These are phyloP conservation scores for Myodes glareolus DNA, from an alignment of 2,113 vertebrate genomes.

Conservation along the genomic window DNA sequence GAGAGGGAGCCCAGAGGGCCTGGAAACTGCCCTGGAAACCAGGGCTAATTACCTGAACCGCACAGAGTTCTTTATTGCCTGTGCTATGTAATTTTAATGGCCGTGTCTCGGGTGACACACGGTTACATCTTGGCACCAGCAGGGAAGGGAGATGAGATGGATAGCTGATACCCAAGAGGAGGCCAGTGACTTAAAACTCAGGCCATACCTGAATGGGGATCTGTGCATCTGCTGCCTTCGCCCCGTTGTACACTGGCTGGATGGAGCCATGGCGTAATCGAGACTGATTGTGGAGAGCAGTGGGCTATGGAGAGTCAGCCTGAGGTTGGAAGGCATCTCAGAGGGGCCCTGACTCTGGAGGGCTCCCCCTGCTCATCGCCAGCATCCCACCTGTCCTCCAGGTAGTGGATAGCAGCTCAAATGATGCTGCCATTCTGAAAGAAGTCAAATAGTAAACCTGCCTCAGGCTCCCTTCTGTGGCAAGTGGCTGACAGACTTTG, in stretches of 20 bases:
- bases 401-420: not conserved
- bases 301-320: not conserved
- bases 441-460: not conserved
- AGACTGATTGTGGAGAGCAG: not conserved
- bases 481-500: not conserved
- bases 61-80: conserved; percentile 61
- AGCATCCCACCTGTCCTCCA: not conserved
- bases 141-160: conserved; percentile 63
- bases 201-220: not conserved
- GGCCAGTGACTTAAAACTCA: conserved; percentile 52
- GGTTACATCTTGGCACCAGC: conserved; percentile 59
- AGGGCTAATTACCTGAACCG: conserved; percentile 46
- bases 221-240: not conserved
- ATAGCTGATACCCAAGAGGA: conserved; percentile 53
- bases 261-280: not conserved
- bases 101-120: conserved; percentile 73
- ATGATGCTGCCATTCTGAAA: not conserved
- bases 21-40: not conserved
- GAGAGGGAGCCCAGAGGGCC: not conserved
- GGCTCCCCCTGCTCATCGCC: not conserved
- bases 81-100: conserved; percentile 81
- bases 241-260: not conserved
- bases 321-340: too few species aligned
- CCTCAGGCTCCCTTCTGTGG: not conserved
- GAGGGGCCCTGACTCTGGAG: not conserved